Conservation (phyloP, 2,113 vertebrate species). For the Meleagris gallopavo region DNA sequence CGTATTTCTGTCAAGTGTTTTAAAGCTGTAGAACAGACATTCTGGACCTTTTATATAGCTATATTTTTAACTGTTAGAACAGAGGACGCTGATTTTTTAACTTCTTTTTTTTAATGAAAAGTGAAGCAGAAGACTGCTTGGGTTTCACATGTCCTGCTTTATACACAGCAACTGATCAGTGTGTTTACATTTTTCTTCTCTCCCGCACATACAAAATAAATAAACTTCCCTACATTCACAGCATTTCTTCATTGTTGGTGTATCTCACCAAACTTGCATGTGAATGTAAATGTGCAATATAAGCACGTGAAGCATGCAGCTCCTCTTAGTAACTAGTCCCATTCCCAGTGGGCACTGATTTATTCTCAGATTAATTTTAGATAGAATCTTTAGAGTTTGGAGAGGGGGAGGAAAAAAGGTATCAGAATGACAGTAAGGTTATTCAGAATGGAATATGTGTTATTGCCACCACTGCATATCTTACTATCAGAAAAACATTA, state of each 20-base stretch:
- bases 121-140: not conserved
- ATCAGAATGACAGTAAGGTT: not conserved
- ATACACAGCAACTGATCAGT: not conserved
- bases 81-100: not conserved
- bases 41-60: not conserved
- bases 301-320: not conserved
- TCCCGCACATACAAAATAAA: not conserved
- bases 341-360: not conserved
- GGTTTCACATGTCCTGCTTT: not conserved
- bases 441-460: not conserved
- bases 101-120: not conserved
- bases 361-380: not conserved
- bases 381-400: not conserved
- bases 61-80: constrained; percentile 8
- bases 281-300: not conserved
- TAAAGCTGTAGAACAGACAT: not conserved
- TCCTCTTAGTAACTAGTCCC: not conserved
- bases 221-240: not conserved
- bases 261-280: not conserved
- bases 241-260: constrained; percentile 9
- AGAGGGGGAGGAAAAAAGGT: not conserved
- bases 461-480: not conserved
- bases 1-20: not conserved
- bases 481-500: not conserved
- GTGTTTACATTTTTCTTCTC: constrained; percentile 17